Base-by-base conservation (phyloP, 1,140 invertebrate species). In the Brachionus sp. region DNA sequence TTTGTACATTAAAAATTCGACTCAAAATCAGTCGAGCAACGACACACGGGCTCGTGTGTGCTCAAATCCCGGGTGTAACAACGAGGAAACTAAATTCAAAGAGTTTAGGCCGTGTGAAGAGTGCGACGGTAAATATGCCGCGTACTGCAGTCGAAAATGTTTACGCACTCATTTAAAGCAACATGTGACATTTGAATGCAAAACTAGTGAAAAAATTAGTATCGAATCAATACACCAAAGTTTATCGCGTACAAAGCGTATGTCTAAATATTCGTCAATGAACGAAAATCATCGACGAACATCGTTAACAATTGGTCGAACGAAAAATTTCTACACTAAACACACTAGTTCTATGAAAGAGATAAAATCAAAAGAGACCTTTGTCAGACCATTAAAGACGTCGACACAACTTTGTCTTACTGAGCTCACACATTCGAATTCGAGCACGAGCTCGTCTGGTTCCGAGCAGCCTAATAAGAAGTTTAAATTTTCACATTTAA, bases 271-370 rank as follows among this genome's bases (percentile, higher is more conserved):
- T 19, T 29, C 70, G 42, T 75, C 70, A 0, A 75, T 75, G 70
- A 75, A 75, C 39, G 70, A 75, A 25, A 39, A 70, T 70, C 66
- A 70, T 70, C 29, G 70, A 16, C 39, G 70, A 10, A 75, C 70
- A 4, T 44, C 70, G 9, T 2, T 75, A 6, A 75, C 37, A 3
- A 6, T 46, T 10, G 23, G 9, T 44, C 39, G 39, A 5, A 13
- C 16, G 6, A 75, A 25, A 75, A 29, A 19, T 5, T 10, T n/a
- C 39, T 80, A 80, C 33, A 42, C 62, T 9, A 80, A 80, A 9
- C 77, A 80, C 50, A 62, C 77, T 0, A 62, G 39, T 50, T 80
- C 77, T 13, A 80, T 80, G 77, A 80, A 80, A 62, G 77, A 80
- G 33, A 80, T 66, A 4, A 57, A 70, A 19, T 35, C 16, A 5